Evolutionary conservation across 2,113 vertebrate species (phyloP).

Genomic region (Himantopus leucocephalus): DNA sequence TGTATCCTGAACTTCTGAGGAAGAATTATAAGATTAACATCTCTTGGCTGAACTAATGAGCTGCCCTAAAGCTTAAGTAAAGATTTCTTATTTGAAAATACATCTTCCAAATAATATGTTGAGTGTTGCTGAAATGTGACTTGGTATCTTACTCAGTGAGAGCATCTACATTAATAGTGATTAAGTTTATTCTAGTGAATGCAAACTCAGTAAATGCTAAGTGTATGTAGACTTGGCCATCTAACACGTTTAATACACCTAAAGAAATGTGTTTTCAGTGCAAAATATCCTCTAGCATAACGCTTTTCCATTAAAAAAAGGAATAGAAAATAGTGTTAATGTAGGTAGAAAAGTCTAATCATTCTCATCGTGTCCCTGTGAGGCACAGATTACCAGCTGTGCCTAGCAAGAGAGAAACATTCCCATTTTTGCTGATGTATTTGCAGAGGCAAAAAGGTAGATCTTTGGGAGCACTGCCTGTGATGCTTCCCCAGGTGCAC

Average conservation of each 20-base stretch:
- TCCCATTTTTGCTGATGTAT: not conserved
- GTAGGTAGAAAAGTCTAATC: not conserved
- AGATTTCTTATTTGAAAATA: not conserved
- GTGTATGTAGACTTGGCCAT: not conserved
- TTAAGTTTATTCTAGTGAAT: not conserved
- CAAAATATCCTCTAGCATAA: not conserved
- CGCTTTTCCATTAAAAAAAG: not conserved
- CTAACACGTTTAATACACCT: not conserved
- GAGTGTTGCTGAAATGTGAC: not conserved
- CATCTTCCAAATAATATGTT: not conserved
- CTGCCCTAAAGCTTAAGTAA: not conserved
- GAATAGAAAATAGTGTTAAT: not conserved
- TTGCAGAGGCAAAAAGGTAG: not conserved
- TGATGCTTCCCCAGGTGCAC: not conserved
- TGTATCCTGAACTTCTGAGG: not conserved
- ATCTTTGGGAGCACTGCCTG: not conserved
- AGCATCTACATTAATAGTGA: not conserved
- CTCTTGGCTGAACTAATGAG: not conserved
- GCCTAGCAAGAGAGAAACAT: not conserved
- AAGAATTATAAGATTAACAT: not conserved
- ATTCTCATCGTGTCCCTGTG: not conserved
- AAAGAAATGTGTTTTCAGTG: not conserved
- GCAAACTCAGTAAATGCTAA: not conserved
- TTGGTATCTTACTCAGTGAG: not conserved
- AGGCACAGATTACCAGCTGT: not conserved